Percentiles rank a stretch among this genome's conserved stretches.
Conservation (phyloP, 2,888 invertebrate species). For the Hesperia comma region DNA sequence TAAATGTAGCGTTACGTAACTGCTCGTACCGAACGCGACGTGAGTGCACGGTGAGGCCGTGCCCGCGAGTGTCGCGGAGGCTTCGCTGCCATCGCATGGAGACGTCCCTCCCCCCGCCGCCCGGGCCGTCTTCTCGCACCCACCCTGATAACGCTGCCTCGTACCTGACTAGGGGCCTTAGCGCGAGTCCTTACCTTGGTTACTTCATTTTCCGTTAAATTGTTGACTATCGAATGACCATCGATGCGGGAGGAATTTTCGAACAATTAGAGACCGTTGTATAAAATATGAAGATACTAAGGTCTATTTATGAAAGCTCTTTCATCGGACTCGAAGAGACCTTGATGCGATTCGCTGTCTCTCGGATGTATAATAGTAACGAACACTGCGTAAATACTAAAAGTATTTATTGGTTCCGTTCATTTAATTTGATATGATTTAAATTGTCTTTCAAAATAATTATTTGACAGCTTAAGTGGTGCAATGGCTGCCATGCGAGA, state of each 20-base stretch:
- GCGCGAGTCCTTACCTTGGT: conserved; percentile 47
- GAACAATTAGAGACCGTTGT: not conserved
- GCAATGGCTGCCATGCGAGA: too few species aligned
- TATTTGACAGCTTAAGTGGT: too few species aligned
- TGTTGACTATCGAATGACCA: not conserved
- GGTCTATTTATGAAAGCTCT: not conserved
- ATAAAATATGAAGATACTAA: not conserved
- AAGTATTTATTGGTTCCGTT: too few species aligned
- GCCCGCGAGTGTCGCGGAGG: conserved; percentile 73
- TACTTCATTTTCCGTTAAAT: conserved; percentile 25
- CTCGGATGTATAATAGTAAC: not conserved
- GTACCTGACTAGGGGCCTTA: conserved; percentile 47
- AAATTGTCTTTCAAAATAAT: too few species aligned
- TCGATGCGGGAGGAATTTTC: not conserved
- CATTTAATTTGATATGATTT: too few species aligned
- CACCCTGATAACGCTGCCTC: conserved; percentile 48
- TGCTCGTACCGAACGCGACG: conserved; percentile 63
- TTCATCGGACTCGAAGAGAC: not conserved
- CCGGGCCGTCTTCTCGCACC: conserved; percentile 46
- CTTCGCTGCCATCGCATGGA: conserved; percentile 55
- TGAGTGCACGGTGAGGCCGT: conserved; percentile 65
- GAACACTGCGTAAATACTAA: too few species aligned
- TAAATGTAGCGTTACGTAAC: conserved; percentile 73
- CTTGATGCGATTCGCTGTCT: not conserved
- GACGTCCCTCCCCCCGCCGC: conserved; percentile 45